These are phyloP conservation scores for Scophthalmus maximus DNA, from an alignment of 2,113 vertebrate species.

Conservation along the genomic window DNA sequence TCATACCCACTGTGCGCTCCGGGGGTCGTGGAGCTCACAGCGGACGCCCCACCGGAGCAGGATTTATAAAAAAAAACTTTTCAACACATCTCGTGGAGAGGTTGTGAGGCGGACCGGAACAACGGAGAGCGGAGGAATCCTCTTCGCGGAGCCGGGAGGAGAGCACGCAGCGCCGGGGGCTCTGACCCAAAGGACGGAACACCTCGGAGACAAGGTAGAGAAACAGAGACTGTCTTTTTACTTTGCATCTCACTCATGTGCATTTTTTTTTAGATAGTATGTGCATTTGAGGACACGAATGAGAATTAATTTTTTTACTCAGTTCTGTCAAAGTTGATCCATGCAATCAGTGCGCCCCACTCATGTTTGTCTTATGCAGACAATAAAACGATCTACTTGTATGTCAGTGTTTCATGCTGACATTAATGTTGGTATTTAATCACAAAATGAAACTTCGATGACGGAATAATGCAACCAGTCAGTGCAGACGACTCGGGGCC, in stretches of 20 bases:
- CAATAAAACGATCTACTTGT: not conserved
- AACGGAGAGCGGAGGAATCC: conserved; percentile 41
- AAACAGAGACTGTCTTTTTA: not conserved
- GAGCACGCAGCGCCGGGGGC: conserved; percentile 51
- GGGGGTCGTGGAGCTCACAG: conserved; percentile 34
- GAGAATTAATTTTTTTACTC: not conserved
- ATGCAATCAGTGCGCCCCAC: not conserved
- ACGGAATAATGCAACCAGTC: conserved; percentile 8
- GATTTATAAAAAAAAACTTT: conserved; percentile 70
- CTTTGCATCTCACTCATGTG: not conserved
- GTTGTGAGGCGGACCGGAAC: not conserved
- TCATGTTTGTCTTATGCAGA: not conserved
- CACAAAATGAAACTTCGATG: conserved; percentile 50
- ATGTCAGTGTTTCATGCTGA: not conserved
- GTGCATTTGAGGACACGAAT: not conserved
- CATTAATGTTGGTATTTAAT: conserved; percentile 19
- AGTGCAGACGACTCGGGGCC: conserved; percentile 12
- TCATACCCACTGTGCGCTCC: conserved; percentile 25
- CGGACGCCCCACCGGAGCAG: conserved; percentile 39
- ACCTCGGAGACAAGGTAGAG: conserved; percentile 70
- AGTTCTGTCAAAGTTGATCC: not conserved
- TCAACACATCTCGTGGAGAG: conserved; percentile 30
- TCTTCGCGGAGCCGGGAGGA: conserved; percentile 45
- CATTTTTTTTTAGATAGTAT: not conserved
- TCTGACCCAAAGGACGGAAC: conserved; percentile 61